phyloP scores from a whole-genome alignment of 2,113 vertebrate species.

The Pollachius pollachius region DNA sequence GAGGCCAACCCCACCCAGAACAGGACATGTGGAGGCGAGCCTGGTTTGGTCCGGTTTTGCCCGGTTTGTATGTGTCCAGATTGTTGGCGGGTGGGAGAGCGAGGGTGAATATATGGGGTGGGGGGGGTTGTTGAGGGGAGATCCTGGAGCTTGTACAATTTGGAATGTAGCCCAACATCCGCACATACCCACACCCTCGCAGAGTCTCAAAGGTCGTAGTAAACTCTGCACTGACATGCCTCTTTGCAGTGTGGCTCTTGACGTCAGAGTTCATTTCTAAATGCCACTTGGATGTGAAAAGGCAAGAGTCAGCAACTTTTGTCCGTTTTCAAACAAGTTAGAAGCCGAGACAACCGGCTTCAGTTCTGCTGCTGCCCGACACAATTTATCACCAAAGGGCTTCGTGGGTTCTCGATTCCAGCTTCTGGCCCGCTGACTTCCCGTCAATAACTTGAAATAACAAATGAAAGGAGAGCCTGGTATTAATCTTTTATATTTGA shows the following conservation, averaged over 20 bases:
- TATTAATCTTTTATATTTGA: conserved; percentile 4
- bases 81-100: conserved; percentile 8
- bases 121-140: conserved; percentile 14
- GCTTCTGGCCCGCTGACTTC: conserved; percentile 8
- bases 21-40: conserved; percentile 35
- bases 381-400: not conserved
- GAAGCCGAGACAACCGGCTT: conserved; percentile 24
- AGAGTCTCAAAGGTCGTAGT: conserved; percentile 53
- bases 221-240: conserved; percentile 15
- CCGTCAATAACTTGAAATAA: conserved; percentile 19
- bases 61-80: not conserved
- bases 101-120: conserved; percentile 6
- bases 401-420: conserved; percentile 10
- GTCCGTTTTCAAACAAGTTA: conserved; percentile 21
- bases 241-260: conserved; percentile 26
- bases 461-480: conserved; percentile 25
- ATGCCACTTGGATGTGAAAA: conserved; percentile 55
- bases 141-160: conserved; percentile 35
- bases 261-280: conserved; percentile 54
- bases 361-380: conserved; percentile 16
- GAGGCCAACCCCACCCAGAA: conserved; percentile 23
- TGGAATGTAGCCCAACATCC: conserved; percentile 51
- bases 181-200: conserved; percentile 10
- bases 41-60: conserved; percentile 4
- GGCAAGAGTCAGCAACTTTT: conserved; percentile 38